Evolutionary conservation across 1,140 invertebrate genomes (phyloP).

Genomic region (Papilio xuthus): DNA sequence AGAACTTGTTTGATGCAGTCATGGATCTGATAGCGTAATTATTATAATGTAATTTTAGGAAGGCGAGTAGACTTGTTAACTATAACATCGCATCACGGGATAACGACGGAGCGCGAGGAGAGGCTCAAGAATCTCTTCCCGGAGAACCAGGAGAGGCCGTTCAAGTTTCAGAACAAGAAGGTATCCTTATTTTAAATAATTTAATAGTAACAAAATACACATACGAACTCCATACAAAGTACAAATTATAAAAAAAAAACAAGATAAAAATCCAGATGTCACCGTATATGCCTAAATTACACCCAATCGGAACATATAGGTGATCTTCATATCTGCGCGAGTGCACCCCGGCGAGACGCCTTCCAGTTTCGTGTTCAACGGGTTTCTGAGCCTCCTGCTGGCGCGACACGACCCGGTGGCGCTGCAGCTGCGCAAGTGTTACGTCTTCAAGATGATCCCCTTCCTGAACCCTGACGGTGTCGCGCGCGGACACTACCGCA

Average conservation of each 20-base stretch:
- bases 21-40: too few relatives aligned
- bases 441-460: slow-evolving; percentile 96
- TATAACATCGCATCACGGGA: slow-evolving; percentile 91
- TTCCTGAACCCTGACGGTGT: slow-evolving; percentile 97
- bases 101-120: slow-evolving; percentile 86
- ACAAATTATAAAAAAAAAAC: too few relatives aligned
- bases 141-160: slow-evolving; percentile 85
- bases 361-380: slow-evolving; percentile 96
- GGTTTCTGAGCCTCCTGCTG: slow-evolving; percentile 91
- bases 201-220: slow-evolving; percentile 10
- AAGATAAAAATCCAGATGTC: too few relatives aligned
- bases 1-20: too few relatives aligned
- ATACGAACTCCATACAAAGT: background rate
- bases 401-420: slow-evolving; percentile 89
- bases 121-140: slow-evolving; percentile 91
- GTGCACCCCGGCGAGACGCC: slow-evolving; percentile 98
- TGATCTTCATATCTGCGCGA: slow-evolving; percentile 93
- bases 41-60: slow-evolving; percentile 48
- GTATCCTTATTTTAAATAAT: slow-evolving; percentile 67
- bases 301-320: slow-evolving; percentile 66
- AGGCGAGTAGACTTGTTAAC: slow-evolving; percentile 93
- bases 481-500: slow-evolving; percentile 93
- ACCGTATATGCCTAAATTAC: too few relatives aligned
- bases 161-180: slow-evolving; percentile 89
- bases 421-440: slow-evolving; percentile 86